Evolutionary conservation across 2,888 invertebrate genomes (phyloP), one percentile per base, ranked within the genome.

Genomic region (Chrysolina oricalcia): DNA sequence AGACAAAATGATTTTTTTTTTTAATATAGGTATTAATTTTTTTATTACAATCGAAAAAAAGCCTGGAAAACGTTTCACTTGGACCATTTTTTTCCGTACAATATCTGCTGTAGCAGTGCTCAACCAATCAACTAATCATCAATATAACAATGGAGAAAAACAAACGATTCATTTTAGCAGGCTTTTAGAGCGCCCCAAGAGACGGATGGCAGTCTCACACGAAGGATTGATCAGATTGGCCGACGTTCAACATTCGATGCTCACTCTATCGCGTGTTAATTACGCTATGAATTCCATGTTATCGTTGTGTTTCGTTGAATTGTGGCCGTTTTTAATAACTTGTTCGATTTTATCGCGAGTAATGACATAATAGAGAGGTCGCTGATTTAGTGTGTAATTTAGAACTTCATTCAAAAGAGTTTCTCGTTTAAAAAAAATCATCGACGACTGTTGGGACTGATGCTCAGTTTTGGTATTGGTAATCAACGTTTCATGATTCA

Each of bases 191-290:
- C 5, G 11, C 15, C 43, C 43, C 43, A 5, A 53, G 10, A 23
- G 53, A 53, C 53, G 21, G 17, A 53, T 21, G 6, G 53, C 59
- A 27, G 59, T 59, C 59, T 35, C 59, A 10, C 59, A 59, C 27
- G 59, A 59, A 59, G n/a, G 15, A 11, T 6, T 35, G 27, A 27
- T 59, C 59, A 59, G 35, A 59, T 27, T n/a, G 59, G 27, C 59
- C n/a, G 59, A 13, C 59, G 59, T 35, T 59, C 35, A 27, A 59
- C 35, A 35, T 59, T 59, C 35, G 35, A 59, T 59, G 59, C 35
- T 59, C 59, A 35, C 59, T 35, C 59, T 59, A 59, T 59, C 59
- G 59, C 59, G 59, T 59, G 59, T 59, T 59, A 59, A 59, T 59
- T 59, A 27, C n/a, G 59, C 27, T n/a, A 27, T 59, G 59, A 59